Base-by-base conservation (phyloP, 2,797 vertebrate genomes). In the Cryptoblepharus egeriae region DNA sequence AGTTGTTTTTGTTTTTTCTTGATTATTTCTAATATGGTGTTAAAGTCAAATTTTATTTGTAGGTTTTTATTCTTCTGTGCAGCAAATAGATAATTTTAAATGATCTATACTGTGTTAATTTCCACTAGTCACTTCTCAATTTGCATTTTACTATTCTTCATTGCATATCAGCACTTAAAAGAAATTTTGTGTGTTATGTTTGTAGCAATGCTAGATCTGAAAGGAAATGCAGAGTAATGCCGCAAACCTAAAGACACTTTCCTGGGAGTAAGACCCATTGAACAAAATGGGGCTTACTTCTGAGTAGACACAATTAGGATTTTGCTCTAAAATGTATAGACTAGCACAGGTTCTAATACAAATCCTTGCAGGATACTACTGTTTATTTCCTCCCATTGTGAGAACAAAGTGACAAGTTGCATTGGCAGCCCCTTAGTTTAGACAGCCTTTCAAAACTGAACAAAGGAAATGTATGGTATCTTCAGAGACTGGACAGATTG, bases 341-440 rank as follows among this genome's bases (percentile, higher is more conserved):
- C 69, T 11, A 22, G 28, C 18, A 15, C 3, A 20, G 28, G 5
- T 71, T 26, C 18, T 39, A 30, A 3, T 30, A 26, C 35, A 60
- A 26, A 45, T 30, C 55, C 37, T 71, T 60, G 11, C 28, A n/a
- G 67, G 37, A 45, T n/a, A n/a, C 4, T 32, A 71, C 6, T 35
- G 57, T 61, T 71, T 71, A 71, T 71, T 71, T 79, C 67, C 78
- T 79, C 42, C 57, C 28, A 71, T 49, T 79, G 67, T 63, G 68
- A 80, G 30, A 20, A 42, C 26, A 49, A 63, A 65, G n/a, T 11
- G 39, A 37, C 39, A 63, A 26, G 35, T 42, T 67, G 11, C 5
- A 24, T 39, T 60, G 35, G 37, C 30, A 30, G 20, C 11, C 20
- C 9, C 16, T 49, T 49, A 60, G 26, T 26, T 69, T 69, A 3